These are phyloP conservation scores for Lottia scabra DNA, from an alignment of 2,888 invertebrate genomes.

Conservation along the genomic window DNA sequence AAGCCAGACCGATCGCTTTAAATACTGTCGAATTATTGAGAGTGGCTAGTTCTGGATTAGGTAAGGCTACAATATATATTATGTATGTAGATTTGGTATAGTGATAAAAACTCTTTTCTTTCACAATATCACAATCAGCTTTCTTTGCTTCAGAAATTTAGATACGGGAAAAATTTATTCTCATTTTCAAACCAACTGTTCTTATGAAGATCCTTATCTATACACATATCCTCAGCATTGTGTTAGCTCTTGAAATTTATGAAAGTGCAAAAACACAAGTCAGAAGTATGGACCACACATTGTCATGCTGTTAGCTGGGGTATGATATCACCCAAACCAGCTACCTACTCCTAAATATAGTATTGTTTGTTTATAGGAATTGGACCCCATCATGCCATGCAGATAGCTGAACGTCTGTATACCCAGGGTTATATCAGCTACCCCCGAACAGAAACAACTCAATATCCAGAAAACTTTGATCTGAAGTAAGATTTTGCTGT, in stretches of 20 bases:
- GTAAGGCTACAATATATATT: constrained; percentile 72
- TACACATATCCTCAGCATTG: too few relatives aligned
- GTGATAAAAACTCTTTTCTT: too few relatives aligned
- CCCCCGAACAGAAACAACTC: constrained; percentile 97
- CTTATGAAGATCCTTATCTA: too few relatives aligned
- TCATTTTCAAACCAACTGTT: too few relatives aligned
- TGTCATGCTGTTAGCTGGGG: too few relatives aligned
- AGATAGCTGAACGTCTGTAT: constrained; percentile 88
- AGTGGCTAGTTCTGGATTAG: constrained; percentile 88
- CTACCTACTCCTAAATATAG: neutral
- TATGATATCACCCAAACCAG: too few relatives aligned
- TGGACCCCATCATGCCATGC: constrained; percentile 69
- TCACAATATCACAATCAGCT: neutral
- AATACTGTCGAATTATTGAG: constrained; percentile 98
- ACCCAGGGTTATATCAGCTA: constrained; percentile 97
- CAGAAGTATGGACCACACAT: too few relatives aligned
- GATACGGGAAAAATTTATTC: too few relatives aligned
- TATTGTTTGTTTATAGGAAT: constrained; percentile 54
- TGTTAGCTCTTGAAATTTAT: too few relatives aligned
- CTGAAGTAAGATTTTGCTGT: constrained; percentile 71
- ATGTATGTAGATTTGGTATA: too few relatives aligned
- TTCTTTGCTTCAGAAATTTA: too few relatives aligned
- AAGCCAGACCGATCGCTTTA: constrained; percentile 88
- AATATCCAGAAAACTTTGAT: constrained; percentile 95
- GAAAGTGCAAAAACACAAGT: too few relatives aligned